Evolutionary conservation across 1,140 invertebrate species (phyloP), one percentile per base, ranked within the genome.

Genomic region (Diprion similis): DNA sequence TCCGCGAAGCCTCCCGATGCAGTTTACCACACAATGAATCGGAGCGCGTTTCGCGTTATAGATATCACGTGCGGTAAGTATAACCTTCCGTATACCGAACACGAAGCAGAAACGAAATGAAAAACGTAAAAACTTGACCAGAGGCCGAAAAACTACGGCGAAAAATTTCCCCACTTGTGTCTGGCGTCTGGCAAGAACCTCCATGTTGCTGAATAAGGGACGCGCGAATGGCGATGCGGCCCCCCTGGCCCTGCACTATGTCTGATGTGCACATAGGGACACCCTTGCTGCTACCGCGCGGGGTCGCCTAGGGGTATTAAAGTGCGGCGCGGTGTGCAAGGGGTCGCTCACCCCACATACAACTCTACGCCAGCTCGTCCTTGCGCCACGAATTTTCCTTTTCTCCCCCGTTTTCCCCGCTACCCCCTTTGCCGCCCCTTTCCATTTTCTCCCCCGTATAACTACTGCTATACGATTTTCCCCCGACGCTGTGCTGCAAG

Each of bases 381-480:
- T 24, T 76, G 47, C 71, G 17, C 71, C 51, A 59, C 51, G 51
- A 59, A 59, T 59, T 15, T 59, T 59, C 24, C 24, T 59, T 15
- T 59, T 59, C 24, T 37, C 73, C 17, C 18, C 46, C 68, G 66
- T 69, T 47, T 71, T 59, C 24, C 15, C 46, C 68, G 64, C 47
- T 72, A 18, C 51, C 65, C 71, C 76, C 48, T 64, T 73, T 71
- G 66, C 17, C 73, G 66, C 69, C 59, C 47, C 65, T 70, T 66
- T 51, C 66, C 46, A 68, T 71, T 47, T 73, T 74, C 73, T 72
- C 68, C 73, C 74, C 59, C 70, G 69, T 71, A 59, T 47, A 71
- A 46, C 67, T 11, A 45, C 71, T 48, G 71, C 71, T 68, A 18
- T 67, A 74, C 71, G 78, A 69, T 71, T 59, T 37, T 37, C 24